Evolutionary conservation across 1,140 invertebrate species (phyloP), one percentile per base, ranked within the genome.

Genomic region (Drosophila littoralis): DNA sequence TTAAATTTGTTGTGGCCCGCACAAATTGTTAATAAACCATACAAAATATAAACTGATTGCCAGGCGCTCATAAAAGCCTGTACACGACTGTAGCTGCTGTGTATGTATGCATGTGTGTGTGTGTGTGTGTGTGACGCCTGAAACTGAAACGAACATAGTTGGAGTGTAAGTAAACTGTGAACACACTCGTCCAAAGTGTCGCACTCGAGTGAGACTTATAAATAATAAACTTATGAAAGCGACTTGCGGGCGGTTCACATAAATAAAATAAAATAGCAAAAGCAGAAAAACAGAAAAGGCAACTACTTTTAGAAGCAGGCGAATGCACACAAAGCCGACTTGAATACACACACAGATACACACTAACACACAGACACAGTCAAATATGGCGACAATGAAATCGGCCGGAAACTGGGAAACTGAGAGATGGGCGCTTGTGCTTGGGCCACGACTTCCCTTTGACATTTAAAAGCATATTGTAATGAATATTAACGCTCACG

Each of bases 191-290:
- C 45, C 66, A 72, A 83, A 83, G 81, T 84, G 81, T 83, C 72
- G 81, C 76, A 77, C 81, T 84, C 70, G 73, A 79, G 76, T 69
- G 63, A 66, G 81, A 84, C 55, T 83, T 83, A 79, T 83, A 84
- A 83, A 79, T 84, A 83, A 83, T 83, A 84, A 84, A 83, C 81
- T 79, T 79, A 79, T 82, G 73, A 78, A 69, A 70, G 68, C 78
- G 72, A 50, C 57, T 73, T 46, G 65, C 42, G 71, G 51, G 28
- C 46, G 59, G 42, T 63, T 67, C 55, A 61, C 54, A 79, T 64
- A 75, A 81, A 77, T 70, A 67, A 71, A 82, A 72, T 76, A 43
- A 80, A 80, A 78, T 82, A 67, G 55, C 28, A 61, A 52, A 69
- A 63, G 59, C 45, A 54, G 38, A 36, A 58, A 69, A 52, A 48